These are phyloP conservation scores for Xenopus petersii DNA, from an alignment of 2,797 vertebrate genomes.

Conservation along the genomic window DNA sequence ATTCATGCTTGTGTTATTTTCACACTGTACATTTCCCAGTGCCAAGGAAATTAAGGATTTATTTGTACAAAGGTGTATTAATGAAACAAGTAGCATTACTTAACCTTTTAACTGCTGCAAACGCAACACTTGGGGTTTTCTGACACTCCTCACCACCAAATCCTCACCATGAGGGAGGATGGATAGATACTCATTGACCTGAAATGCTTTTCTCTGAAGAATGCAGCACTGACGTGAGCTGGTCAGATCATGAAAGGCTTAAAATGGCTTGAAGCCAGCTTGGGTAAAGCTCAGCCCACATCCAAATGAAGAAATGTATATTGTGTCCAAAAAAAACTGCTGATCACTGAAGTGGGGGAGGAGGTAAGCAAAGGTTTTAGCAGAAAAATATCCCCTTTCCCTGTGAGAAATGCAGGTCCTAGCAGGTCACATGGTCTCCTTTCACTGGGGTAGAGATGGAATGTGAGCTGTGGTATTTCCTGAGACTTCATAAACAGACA, in stretches of 20 bases:
- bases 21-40: too few relatives aligned
- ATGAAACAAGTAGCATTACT: too few relatives aligned
- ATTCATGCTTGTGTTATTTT: background rate
- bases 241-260: conserved; percentile 40
- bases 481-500: conserved; percentile 72
- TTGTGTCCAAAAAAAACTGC: conserved; percentile 30
- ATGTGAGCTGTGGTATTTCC: conserved; percentile 79
- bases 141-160: conserved; percentile 46
- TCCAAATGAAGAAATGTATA: conserved; percentile 19
- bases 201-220: conserved; percentile 44
- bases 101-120: conserved; percentile 16
- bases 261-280: conserved; percentile 6
- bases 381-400: conserved; percentile 26
- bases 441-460: conserved; percentile 64
- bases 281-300: conserved; percentile 11
- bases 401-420: conserved; percentile 55
- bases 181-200: conserved; percentile 40
- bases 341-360: conserved; percentile 19
- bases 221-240: conserved; percentile 29
- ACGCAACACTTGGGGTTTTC: conserved; percentile 45
- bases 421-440: conserved; percentile 64
- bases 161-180: conserved; percentile 24
- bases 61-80: too few relatives aligned
- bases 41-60: too few relatives aligned
- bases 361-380: conserved; percentile 27